Evolutionary conservation across 92 coral and sea anemone species (phyloP).

Genomic region (Siderastrea radians): DNA sequence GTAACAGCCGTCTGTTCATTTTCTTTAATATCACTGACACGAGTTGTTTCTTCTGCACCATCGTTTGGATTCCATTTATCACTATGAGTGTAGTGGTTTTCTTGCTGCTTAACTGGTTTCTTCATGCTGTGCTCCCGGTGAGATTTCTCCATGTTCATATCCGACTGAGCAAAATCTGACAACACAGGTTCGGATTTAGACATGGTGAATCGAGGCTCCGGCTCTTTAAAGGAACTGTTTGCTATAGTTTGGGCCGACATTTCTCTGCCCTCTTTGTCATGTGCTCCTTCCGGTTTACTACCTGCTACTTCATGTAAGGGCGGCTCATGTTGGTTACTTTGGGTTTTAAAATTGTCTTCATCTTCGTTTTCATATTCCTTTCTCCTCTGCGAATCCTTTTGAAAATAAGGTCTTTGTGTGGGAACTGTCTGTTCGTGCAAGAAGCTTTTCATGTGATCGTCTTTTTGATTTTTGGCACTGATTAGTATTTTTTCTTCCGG

Average conservation of each 20-base stretch:
- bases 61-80: background rate
- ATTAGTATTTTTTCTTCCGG: background rate
- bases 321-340: background rate
- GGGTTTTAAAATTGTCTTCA: background rate
- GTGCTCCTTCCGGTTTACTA: background rate
- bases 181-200: background rate
- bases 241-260: background rate
- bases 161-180: constrained; percentile 1
- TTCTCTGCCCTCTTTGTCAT: background rate
- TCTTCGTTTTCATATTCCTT: background rate
- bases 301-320: background rate
- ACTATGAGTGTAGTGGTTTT: too few relatives aligned
- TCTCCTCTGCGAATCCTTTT: background rate
- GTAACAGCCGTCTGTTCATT: background rate
- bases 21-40: background rate
- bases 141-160: background rate
- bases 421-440: background rate
- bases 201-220: background rate
- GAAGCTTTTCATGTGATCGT: background rate
- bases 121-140: constrained; percentile 29
- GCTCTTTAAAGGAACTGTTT: background rate
- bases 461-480: background rate
- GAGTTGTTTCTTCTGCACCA: background rate
- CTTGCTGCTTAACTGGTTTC: constrained; percentile 12
- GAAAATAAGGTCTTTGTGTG: background rate